Evolutionary conservation across 2,888 invertebrate genomes (phyloP).

Genomic region (Drosophila maculinotata): DNA sequence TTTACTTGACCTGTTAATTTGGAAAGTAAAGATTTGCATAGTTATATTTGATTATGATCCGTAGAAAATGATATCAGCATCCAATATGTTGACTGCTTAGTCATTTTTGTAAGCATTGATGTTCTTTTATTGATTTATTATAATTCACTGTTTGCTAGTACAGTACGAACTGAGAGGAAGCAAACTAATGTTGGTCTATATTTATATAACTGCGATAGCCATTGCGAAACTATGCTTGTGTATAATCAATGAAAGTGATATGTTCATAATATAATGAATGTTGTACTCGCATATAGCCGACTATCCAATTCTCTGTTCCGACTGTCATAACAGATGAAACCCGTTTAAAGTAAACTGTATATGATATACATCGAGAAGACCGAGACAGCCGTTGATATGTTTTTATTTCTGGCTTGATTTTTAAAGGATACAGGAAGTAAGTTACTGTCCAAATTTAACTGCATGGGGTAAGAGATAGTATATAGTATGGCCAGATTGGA

Average conservation of each 20-base stretch:
- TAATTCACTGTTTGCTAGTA: not conserved
- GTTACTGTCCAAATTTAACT: too few relatives aligned
- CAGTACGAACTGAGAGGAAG: not conserved
- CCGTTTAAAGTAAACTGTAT: too few relatives aligned
- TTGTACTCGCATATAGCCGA: too few relatives aligned
- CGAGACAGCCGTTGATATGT: too few relatives aligned
- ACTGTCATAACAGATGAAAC: not conserved
- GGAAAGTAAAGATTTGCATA: slow-evolving; percentile 55
- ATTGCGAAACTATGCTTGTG: slow-evolving; percentile 11
- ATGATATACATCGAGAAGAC: too few relatives aligned
- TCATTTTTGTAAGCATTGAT: not conserved
- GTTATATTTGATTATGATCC: slow-evolving; percentile 24
- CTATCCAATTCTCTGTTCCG: not conserved
- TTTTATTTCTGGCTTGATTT: too few relatives aligned
- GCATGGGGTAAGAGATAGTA: too few relatives aligned
- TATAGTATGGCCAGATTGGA: too few relatives aligned
- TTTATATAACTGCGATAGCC: not conserved
- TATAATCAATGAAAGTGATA: slow-evolving; percentile 64
- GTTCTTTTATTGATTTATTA: not conserved
- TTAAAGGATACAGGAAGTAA: too few relatives aligned
- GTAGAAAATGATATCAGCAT: slow-evolving; percentile 2
- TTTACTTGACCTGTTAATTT: slow-evolving; percentile 65
- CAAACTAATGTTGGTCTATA: not conserved
- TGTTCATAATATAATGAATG: slow-evolving; percentile 7
- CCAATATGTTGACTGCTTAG: not conserved